These are phyloP conservation scores for Hyposoter didymator DNA, from an alignment of 2,888 invertebrate species.

Conservation along the genomic window DNA sequence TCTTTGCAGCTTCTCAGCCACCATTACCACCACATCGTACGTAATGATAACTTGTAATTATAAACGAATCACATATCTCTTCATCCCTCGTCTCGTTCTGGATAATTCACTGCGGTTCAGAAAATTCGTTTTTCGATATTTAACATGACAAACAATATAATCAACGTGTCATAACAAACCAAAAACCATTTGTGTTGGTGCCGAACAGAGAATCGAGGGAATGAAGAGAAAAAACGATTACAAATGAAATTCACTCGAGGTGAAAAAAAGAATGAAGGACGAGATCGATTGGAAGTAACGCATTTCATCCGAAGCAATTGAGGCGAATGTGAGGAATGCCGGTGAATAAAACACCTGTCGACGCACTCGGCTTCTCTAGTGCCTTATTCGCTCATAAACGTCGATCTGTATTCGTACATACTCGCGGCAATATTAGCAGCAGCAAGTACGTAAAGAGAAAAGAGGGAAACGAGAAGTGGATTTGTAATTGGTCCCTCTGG, in stretches of 20 bases:
- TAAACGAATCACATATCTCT: slow-evolving; percentile 77
- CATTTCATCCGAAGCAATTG: slow-evolving; percentile 18
- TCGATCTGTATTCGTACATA: background rate
- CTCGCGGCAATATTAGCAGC: background rate
- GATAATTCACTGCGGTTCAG: background rate
- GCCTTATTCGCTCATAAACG: background rate
- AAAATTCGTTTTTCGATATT: background rate
- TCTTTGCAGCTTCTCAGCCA: slow-evolving; percentile 52
- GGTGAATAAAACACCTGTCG: slow-evolving; percentile 58
- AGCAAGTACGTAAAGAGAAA: slow-evolving; percentile 21
- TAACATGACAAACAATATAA: background rate
- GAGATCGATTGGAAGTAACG: background rate
- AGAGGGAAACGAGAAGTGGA: slow-evolving; percentile 64
- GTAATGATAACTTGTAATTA: slow-evolving; percentile 81
- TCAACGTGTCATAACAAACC: background rate
- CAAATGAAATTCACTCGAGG: background rate
- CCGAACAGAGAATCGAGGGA: background rate
- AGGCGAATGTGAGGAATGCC: slow-evolving; percentile 2
- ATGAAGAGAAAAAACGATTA: background rate
- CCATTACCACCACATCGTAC: slow-evolving; percentile 59
- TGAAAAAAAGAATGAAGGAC: background rate
- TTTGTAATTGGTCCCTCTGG: slow-evolving; percentile 66
- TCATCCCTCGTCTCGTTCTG: background rate
- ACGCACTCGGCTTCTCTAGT: slow-evolving; percentile 6
- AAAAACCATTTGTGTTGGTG: background rate